These are phyloP conservation scores for Gallinago paraguaiae DNA, from an alignment of 2,113 vertebrate genomes.

Conservation along the genomic window DNA sequence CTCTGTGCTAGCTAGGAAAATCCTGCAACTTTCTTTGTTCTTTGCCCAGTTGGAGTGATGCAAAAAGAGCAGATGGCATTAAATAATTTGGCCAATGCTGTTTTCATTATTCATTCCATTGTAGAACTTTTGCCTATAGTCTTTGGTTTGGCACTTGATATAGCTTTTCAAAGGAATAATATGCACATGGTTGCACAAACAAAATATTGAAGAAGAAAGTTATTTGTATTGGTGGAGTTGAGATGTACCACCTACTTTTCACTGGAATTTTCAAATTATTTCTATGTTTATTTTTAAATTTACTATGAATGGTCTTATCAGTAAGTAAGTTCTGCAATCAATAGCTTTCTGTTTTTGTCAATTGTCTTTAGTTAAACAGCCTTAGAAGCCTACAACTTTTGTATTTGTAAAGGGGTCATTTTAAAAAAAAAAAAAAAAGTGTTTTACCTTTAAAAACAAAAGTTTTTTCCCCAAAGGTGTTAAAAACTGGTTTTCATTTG, in stretches of 20 bases:
- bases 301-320: not conserved
- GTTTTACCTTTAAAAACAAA: not conserved
- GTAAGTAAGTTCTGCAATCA: not conserved
- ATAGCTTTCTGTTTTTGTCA: not conserved
- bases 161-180: not conserved
- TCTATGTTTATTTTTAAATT: not conserved
- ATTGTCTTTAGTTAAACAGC: not conserved
- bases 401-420: not conserved
- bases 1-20: not conserved
- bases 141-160: not conserved
- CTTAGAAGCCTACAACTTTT: not conserved
- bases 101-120: not conserved
- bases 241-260: not conserved
- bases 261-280: not conserved
- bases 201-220: not conserved
- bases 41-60: not conserved
- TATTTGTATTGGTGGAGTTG: not conserved
- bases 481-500: not conserved
- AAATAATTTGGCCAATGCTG: not conserved
- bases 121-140: not conserved
- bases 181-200: not conserved
- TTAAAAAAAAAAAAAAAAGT: not conserved
- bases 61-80: not conserved
- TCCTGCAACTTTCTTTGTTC: not conserved
- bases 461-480: accelerated